Evolutionary conservation across 2,888 invertebrate genomes (phyloP).

Genomic region (Ochropleura leucogaster): DNA sequence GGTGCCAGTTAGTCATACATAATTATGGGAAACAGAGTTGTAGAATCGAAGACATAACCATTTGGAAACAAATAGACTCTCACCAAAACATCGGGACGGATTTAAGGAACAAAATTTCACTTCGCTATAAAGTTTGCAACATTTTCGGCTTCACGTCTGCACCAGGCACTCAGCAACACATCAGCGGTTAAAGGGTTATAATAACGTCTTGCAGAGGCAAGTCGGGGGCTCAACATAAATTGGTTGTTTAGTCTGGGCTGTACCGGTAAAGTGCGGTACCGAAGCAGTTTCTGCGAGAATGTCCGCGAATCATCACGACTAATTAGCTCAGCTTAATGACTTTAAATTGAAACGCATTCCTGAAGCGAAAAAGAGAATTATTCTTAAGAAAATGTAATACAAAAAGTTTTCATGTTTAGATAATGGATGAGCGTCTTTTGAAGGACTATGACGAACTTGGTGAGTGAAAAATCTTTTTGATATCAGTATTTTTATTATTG

Average conservation of each 20-base stretch:
- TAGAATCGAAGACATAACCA: not conserved
- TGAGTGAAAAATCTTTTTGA: constrained; percentile 6
- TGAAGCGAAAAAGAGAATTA: constrained; percentile 7
- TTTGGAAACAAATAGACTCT: not conserved
- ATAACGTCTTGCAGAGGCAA: constrained; percentile 5
- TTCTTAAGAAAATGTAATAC: not conserved
- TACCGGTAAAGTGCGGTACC: constrained; percentile 61
- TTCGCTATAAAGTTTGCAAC: not conserved
- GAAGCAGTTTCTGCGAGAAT: constrained; percentile 63
- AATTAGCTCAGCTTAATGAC: constrained; percentile 56
- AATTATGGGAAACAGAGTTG: not conserved
- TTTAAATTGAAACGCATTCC: constrained; percentile 61
- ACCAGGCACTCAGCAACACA: not conserved
- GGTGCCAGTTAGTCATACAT: too few species aligned
- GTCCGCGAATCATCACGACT: constrained; percentile 41
- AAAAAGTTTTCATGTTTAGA: not conserved
- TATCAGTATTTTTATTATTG: not conserved
- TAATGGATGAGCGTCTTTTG: constrained; percentile 27
- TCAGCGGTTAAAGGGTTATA: not conserved
- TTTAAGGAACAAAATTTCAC: too few species aligned
- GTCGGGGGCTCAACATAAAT: constrained; percentile 38
- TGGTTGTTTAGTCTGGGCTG: constrained; percentile 38
- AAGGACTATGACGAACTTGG: constrained; percentile 25
- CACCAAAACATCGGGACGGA: not conserved
- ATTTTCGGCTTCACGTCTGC: not conserved